Conservation (phyloP, 1,140 invertebrate genomes). For the Tachypleus tridentatus region DNA sequence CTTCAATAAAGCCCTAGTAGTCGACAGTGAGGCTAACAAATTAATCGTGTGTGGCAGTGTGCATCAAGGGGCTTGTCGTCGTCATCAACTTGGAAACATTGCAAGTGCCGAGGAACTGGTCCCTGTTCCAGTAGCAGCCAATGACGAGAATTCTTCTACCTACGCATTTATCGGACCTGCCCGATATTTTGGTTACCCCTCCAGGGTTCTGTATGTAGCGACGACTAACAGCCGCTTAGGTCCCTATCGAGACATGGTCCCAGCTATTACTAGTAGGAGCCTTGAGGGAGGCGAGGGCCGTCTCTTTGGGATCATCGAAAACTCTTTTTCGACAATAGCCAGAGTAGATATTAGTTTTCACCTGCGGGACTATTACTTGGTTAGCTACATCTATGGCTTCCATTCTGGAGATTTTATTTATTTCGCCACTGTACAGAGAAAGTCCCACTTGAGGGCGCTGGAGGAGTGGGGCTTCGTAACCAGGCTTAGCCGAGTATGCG, state of each 20-base stretch:
- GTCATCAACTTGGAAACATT: conserved; percentile 71
- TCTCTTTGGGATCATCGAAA: conserved; percentile 55
- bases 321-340: conserved; percentile 42
- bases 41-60: conserved; percentile 81
- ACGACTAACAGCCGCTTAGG: conserved; percentile 87
- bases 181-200: conserved; percentile 51
- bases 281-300: conserved; percentile 54
- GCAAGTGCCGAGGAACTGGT: conserved; percentile 58
- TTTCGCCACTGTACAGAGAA: conserved; percentile 90
- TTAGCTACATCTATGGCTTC: conserved; percentile 91
- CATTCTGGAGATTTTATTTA: conserved; percentile 88
- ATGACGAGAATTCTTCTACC: conserved; percentile 78
- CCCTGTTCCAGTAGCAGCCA: conserved; percentile 71
- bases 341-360: conserved; percentile 69
- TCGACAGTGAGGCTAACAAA: conserved; percentile 63
- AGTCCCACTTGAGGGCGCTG: conserved; percentile 64
- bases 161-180: conserved; percentile 89
- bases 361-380: conserved; percentile 73
- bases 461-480: conserved; percentile 85
- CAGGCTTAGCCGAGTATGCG: conserved; percentile 77
- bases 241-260: conserved; percentile 81
- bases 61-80: conserved; percentile 72
- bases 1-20: conserved; percentile 80
- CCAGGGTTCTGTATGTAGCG: conserved; percentile 76
- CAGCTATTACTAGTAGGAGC: conserved; percentile 75